Base-by-base conservation (phyloP, 2,113 vertebrate species). In the Labeo catla region DNA sequence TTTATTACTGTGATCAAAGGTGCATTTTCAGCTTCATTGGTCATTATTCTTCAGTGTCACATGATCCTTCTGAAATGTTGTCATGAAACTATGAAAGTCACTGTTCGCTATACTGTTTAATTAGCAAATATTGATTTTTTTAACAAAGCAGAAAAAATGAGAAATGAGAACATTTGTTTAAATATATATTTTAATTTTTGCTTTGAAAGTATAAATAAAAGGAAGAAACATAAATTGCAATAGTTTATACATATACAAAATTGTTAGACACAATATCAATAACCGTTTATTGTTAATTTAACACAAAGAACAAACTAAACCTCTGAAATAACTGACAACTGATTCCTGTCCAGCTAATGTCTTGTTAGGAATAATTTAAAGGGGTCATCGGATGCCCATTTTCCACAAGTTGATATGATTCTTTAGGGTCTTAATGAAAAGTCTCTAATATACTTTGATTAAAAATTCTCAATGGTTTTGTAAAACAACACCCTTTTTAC, bases 171-270 rank as follows among this genome's bases (percentile, higher is more conserved):
- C 2, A 23, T 9, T 47, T 19, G 28, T 2, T 34, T 34, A 81
- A 65, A 81, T 65, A 81, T 81, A 79, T 4, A 66, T 65, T 65
- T 81, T 23, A 16, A 28, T 81, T 49, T 63, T 80, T 61, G 21
- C 23, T 80, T 66, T 49, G 43, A 65, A 81, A 81, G 79, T 49
- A 65, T 11, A 34, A 81, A 81, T 28, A 34, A 81, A 81, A 49
- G 59, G 49, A 47, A 81, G 79, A 65, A 81, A 65, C 59, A 65
- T 63, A 80, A 47, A 19, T 34, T 19, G n/a, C 43, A 12, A 49
- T 49, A 47, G 23, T 81, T 66, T 47, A 81, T 34, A 81, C 59
- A 66, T 66, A 34, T 66, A 81, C 59, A 65, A 80, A 63, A 63
- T 21, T 16, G 43, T 81, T 28, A 70, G 63, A 39, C 65, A 82